Evolutionary conservation across 2,888 invertebrate genomes (phyloP).

Genomic region (Nesidiocoris tenuis): DNA sequence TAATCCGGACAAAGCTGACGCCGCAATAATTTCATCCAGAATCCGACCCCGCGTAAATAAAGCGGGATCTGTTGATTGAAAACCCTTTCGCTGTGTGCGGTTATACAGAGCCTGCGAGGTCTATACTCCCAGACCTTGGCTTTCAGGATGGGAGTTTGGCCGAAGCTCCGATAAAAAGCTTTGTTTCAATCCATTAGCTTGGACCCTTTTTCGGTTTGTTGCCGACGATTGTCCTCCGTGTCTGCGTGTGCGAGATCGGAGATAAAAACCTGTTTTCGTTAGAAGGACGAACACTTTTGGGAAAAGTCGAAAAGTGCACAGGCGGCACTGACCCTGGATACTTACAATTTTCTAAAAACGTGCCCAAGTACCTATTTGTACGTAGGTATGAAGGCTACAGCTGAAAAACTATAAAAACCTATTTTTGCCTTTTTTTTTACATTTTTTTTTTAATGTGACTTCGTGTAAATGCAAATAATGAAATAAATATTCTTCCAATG

Average conservation of each 20-base stretch:
- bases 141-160: background rate
- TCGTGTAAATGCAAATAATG: no score
- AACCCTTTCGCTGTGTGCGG: background rate
- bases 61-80: background rate
- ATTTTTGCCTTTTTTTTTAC: no score
- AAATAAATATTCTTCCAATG: no score
- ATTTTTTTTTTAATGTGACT: no score
- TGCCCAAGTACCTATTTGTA: no score
- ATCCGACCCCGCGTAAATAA: background rate
- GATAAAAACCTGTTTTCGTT: background rate
- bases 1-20: background rate
- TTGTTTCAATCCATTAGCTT: background rate
- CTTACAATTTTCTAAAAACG: no score
- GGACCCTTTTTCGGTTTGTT: background rate
- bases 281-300: background rate
- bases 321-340: no score
- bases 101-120: no score
- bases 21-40: background rate
- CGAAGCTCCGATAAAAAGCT: background rate
- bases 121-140: background rate
- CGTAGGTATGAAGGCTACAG: no score
- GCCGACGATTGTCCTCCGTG: background rate
- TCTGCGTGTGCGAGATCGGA: background rate
- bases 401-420: no score
- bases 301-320: background rate